Evolutionary conservation across 2,797 vertebrate species (phyloP).

Genomic region (Urophycis tenuis): DNA sequence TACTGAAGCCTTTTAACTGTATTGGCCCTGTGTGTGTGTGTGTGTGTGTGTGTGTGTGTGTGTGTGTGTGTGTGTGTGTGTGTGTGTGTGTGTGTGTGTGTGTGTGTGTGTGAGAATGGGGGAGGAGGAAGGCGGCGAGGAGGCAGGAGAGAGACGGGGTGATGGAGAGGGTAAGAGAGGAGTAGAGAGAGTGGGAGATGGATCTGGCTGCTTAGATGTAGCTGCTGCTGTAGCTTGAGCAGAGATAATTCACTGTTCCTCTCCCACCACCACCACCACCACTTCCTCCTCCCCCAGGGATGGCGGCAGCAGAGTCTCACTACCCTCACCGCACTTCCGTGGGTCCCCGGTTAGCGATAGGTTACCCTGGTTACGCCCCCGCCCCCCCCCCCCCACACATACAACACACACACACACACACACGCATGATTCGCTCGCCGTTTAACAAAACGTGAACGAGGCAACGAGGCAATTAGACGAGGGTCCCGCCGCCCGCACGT

Average conservation of each 20-base stretch:
- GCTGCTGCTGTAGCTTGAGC: conserved; percentile 50
- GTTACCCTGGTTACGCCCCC: conserved; percentile 60
- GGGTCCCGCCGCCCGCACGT: no score
- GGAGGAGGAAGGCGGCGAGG: neutral
- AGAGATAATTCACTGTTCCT: conserved; percentile 60
- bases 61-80: conserved; percentile 5
- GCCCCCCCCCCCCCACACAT: no score
- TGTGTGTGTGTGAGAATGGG: conserved; percentile 7
- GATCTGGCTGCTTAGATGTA: conserved; percentile 60
- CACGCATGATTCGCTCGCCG: conserved; percentile 73
- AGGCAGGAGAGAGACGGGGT: neutral
- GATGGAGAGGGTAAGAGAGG: neutral
- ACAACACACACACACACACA: no score
- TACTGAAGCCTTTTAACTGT: conserved; percentile 55
- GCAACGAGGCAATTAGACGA: conserved; percentile 70
- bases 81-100: neutral
- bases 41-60: conserved; percentile 21
- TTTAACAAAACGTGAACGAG: conserved; percentile 62
- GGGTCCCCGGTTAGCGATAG: conserved; percentile 56
- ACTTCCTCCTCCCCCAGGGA: conserved; percentile 42
- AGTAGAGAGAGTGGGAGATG: conserved; percentile 38
- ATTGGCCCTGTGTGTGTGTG: conserved; percentile 39
- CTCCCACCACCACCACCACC: conserved; percentile 32
- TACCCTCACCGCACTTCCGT: conserved; percentile 42
- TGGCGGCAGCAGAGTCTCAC: conserved; percentile 39